Base-by-base conservation (phyloP, 2,888 invertebrate genomes). In the Tolmerus cingulatus region DNA sequence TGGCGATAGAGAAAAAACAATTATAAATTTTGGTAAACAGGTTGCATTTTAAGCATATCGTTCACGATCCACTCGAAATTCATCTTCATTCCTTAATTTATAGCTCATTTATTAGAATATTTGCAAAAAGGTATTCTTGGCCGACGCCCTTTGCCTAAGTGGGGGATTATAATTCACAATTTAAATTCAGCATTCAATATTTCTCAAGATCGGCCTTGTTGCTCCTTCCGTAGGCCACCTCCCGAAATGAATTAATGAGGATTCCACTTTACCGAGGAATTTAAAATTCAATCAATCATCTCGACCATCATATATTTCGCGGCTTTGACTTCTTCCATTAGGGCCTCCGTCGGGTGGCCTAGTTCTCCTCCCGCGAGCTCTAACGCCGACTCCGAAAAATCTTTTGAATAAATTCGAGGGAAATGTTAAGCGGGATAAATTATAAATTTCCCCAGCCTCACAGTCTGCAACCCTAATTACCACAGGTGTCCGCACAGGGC, bases 251-350 rank as follows among this genome's bases (percentile, higher is more conserved):
- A 79, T 79, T 51, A 79, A 51, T 79, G 51, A 51, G 27, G 51
- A 51, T 51, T 79, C 27, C 51, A 79, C 51, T 79, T 51, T 79
- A 8, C 9, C 19, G 30, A 79, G 46, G 79, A 79, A 79, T 79
- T 79, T 79, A 79, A 79, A 79, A 79, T 79, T 46, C 79, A 79
- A 79, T 79, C 79, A 79, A 79, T 79, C 79, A 79, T 79, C 79
- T 23, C 51, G 23, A 30, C 79, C 55, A 30, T 79, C 79, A 78
- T 43, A 78, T 78, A 78, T 78, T 78, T 78, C 78, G 40, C 43
- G 40, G 14, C 37, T 78, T 43, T 43, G 78, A 43, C 40, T 78
- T 78, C 46, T 78, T 78, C 78, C 78, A 78, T 78, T 78, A 78
- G 43, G 40, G 19, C 43, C 5, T n/a, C 19, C n/a, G 9, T 12